A percentile compares a stretch with the other conserved stretches of the same genome.
Evolutionary conservation across 2,797 vertebrate species (phyloP).

Genomic region (Acanthornis magna): DNA sequence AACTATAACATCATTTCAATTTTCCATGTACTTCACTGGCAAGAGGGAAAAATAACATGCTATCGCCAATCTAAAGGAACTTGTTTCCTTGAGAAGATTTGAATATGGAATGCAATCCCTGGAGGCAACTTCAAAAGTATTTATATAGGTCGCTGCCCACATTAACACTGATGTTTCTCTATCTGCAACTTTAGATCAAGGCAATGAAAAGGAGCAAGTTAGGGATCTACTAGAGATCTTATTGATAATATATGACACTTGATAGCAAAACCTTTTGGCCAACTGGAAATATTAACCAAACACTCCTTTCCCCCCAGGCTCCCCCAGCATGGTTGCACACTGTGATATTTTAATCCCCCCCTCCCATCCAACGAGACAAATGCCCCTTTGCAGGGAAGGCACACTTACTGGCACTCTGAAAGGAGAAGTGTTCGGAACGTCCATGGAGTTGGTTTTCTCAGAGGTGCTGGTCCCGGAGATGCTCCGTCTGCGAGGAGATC

Average conservation of each 20-base stretch:
- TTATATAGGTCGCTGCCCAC: constrained; percentile 48
- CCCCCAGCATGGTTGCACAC: neutral
- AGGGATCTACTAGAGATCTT: neutral
- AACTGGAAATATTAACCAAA: neutral
- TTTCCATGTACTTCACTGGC: neutral
- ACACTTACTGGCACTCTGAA: constrained; percentile 93
- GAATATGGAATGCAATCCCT: neutral
- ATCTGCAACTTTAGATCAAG: neutral
- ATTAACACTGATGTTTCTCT: neutral
- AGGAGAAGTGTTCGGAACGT: constrained; percentile 88
- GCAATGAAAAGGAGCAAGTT: neutral
- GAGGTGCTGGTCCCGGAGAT: constrained; percentile 91
- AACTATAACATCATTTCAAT: neutral
- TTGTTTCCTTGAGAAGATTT: neutral
- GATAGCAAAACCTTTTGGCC: neutral
- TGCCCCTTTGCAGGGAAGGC: neutral
- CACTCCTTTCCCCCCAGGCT: too few relatives aligned
- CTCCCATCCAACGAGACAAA: neutral
- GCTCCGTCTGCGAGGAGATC: constrained; percentile 92
- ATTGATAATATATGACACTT: neutral
- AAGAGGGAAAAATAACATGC: neutral
- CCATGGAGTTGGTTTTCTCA: constrained; percentile 86
- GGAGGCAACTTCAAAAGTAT: neutral
- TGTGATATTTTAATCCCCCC: neutral
- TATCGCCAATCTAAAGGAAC: neutral